Conservation (phyloP, 2,797 vertebrate genomes). For the Crenuchus spilurus region DNA sequence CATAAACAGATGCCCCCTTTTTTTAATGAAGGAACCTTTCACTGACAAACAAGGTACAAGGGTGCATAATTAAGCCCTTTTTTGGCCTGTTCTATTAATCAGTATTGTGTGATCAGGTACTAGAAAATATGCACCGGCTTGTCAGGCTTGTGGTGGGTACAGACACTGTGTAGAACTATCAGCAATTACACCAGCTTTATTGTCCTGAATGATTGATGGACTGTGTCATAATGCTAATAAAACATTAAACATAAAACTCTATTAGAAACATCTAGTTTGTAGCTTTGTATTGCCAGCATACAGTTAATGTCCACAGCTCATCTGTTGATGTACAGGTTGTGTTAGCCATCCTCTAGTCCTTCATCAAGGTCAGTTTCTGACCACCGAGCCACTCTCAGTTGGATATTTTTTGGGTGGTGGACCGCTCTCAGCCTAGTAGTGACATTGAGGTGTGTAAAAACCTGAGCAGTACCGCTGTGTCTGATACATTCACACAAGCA, state of each 20-base stretch:
- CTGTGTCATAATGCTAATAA: no score
- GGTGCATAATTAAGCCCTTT: conserved; percentile 10
- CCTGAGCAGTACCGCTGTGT: background rate
- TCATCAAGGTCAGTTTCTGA: background rate
- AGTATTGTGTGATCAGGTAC: background rate
- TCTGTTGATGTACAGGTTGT: background rate
- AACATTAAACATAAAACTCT: no score
- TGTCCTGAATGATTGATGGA: no score
- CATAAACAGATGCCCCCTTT: conserved; percentile 38
- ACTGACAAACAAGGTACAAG: conserved; percentile 12
- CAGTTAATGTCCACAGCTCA: background rate
- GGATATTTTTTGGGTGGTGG: background rate
- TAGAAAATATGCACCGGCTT: background rate
- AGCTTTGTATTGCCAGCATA: no score
- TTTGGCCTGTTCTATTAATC: conserved; percentile 21
- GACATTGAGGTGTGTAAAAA: background rate
- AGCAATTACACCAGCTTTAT: background rate
- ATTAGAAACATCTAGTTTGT: no score
- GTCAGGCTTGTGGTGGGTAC: background rate
- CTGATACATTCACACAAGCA: no score
- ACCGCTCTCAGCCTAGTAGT: background rate
- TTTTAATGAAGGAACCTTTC: conserved; percentile 11
- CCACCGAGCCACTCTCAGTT: background rate
- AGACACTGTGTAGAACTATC: background rate
- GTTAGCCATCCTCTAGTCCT: background rate